These are phyloP conservation scores for Saccopteryx leptura DNA, from an alignment of 2,113 vertebrate species.

Conservation along the genomic window DNA sequence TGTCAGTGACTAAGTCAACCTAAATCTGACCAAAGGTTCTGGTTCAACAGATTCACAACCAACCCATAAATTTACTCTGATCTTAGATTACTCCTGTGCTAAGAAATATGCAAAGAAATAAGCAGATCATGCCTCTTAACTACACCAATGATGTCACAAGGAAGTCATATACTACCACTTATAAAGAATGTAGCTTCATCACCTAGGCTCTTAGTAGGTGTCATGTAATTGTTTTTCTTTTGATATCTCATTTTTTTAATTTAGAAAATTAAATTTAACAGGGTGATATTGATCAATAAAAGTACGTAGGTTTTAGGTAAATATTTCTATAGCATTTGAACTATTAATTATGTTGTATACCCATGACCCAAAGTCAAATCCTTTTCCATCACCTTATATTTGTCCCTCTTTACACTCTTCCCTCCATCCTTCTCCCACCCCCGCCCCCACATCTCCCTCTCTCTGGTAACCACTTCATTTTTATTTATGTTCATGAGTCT, in stretches of 20 bases:
- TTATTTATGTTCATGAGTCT: too few relatives aligned
- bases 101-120: constrained; percentile 31
- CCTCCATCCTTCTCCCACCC: too few relatives aligned
- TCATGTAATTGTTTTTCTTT: constrained; percentile 54
- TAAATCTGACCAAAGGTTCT: constrained; percentile 7
- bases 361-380: too few relatives aligned
- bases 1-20: neutral
- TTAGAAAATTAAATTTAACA: too few relatives aligned
- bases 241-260: constrained; percentile 13
- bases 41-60: constrained; percentile 24
- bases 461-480: too few relatives aligned
- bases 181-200: constrained; percentile 44
- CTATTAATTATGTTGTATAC: too few relatives aligned
- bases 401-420: too few relatives aligned
- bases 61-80: constrained; percentile 25
- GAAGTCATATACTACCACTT: constrained; percentile 34
- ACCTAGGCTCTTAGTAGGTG: neutral
- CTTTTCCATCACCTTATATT: too few relatives aligned
- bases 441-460: too few relatives aligned
- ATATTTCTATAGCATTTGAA: too few relatives aligned
- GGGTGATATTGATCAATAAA: too few relatives aligned
- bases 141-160: constrained; percentile 8
- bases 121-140: constrained; percentile 53
- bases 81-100: constrained; percentile 27
- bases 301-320: too few relatives aligned